These are phyloP conservation scores for Mobula birostris DNA, from an alignment of 2,113 vertebrate species.

Conservation along the genomic window DNA sequence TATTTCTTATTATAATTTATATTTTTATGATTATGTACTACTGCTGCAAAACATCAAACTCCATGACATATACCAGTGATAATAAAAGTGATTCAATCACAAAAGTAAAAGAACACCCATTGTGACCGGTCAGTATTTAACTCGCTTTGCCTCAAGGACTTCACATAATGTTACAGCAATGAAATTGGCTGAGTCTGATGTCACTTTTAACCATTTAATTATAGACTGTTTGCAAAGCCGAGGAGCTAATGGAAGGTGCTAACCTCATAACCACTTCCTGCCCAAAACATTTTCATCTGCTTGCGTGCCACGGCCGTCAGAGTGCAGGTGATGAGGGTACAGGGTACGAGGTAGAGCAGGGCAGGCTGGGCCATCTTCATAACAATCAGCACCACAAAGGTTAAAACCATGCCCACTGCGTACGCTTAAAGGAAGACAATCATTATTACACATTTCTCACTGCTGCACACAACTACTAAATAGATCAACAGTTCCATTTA, in stretches of 20 bases:
- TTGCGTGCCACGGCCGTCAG: constrained; percentile 71
- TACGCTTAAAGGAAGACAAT: constrained; percentile 63
- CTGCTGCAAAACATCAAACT: no score
- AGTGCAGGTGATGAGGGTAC: constrained; percentile 73
- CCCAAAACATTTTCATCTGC: constrained; percentile 87
- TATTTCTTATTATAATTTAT: no score
- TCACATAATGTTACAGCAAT: neutral
- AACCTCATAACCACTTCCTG: constrained; percentile 79
- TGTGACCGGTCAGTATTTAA: neutral
- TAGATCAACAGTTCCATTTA: no score
- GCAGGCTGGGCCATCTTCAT: constrained; percentile 87
- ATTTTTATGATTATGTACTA: no score
- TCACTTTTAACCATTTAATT: neutral
- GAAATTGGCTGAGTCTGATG: neutral
- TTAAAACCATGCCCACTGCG: constrained; percentile 76
- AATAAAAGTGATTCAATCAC: no score
- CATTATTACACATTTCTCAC: neutral
- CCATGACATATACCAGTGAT: no score
- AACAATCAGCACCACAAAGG: constrained; percentile 75
- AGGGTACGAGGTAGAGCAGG: constrained; percentile 89
- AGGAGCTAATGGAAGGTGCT: constrained; percentile 36
- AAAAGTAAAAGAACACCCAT: neutral
- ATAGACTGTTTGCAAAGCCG: neutral
- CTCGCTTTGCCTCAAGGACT: neutral
- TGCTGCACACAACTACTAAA: no score